A percentile compares a stretch with the other conserved stretches of the same genome.
phyloP scores from a whole-genome alignment of 2,797 vertebrate species.

The Phyllotis vaccarum region DNA sequence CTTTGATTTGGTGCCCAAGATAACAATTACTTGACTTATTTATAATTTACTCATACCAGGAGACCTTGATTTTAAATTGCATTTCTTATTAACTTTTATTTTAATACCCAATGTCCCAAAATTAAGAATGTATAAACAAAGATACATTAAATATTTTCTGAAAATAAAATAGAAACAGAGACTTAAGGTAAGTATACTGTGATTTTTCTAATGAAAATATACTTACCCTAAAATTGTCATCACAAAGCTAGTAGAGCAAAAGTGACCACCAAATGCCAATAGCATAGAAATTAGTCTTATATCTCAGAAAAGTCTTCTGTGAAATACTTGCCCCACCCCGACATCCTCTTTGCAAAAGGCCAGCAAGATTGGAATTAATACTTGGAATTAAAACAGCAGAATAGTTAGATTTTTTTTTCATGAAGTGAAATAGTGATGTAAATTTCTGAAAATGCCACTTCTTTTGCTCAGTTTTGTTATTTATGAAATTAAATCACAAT shows the following conservation, averaged over 20 bases:
- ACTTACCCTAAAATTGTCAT: not conserved
- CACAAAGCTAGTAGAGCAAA: not conserved
- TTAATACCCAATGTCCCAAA: not conserved
- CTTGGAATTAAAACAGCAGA: not conserved
- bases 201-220: not conserved
- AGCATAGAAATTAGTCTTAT: not conserved
- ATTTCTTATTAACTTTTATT: not conserved
- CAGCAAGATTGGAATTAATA: not conserved
- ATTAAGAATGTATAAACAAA: not conserved
- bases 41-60: conserved; percentile 43
- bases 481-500: too few species aligned
- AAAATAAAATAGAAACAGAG: not conserved
- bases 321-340: not conserved
- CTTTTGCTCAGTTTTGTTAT: not conserved
- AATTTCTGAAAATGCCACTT: not conserved
- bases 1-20: conserved; percentile 37
- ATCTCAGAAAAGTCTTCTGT: not conserved
- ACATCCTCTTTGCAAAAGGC: not conserved
- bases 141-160: conserved; percentile 10
- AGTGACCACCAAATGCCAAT: not conserved
- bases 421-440: not conserved
- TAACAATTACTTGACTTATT: not conserved
- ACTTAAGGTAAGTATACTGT: too few species aligned
- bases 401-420: not conserved
- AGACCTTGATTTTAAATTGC: conserved; percentile 37